Conservation (phyloP, 2,113 vertebrate species). For the Saccopteryx leptura region DNA sequence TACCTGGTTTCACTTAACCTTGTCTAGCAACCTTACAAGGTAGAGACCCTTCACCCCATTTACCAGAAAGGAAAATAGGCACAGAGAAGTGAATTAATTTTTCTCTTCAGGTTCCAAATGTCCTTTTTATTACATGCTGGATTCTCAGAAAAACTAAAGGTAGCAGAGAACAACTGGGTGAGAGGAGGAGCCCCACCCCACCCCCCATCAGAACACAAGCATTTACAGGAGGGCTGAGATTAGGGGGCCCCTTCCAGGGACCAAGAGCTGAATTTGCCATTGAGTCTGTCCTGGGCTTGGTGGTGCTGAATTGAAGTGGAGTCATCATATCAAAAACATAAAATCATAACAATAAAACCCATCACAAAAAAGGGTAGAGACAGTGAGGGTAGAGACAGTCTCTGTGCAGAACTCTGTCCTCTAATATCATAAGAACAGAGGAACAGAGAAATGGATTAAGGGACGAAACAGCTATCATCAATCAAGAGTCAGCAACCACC, state of each 20-base stretch:
- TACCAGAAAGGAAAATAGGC: not conserved
- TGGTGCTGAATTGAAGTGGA: not conserved
- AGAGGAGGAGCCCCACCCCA: not conserved
- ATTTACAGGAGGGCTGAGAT: not conserved
- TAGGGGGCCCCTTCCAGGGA: not conserved
- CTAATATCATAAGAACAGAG: not conserved
- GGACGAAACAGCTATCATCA: not conserved
- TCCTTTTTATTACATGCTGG: constrained; percentile 42
- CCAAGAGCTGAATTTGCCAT: not conserved
- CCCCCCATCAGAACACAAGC: not conserved
- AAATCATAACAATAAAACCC: constrained; percentile 8
- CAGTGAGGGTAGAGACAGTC: not conserved
- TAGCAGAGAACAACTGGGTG: not conserved
- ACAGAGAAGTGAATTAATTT: not conserved
- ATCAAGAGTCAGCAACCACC: too few species aligned
- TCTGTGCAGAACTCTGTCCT: not conserved
- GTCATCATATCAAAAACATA: not conserved
- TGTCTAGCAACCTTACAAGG: not conserved
- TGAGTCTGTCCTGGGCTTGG: not conserved
- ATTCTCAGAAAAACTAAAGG: constrained; percentile 12
- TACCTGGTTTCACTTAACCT: not conserved
- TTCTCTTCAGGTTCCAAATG: not conserved
- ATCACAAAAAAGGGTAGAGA: not conserved
- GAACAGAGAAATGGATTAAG: constrained; percentile 4
- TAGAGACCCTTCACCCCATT: not conserved